Percentiles rank a stretch among this genome's conserved stretches.
Conservation (phyloP, 2,113 vertebrate species). For the Embiotoca jacksoni region DNA sequence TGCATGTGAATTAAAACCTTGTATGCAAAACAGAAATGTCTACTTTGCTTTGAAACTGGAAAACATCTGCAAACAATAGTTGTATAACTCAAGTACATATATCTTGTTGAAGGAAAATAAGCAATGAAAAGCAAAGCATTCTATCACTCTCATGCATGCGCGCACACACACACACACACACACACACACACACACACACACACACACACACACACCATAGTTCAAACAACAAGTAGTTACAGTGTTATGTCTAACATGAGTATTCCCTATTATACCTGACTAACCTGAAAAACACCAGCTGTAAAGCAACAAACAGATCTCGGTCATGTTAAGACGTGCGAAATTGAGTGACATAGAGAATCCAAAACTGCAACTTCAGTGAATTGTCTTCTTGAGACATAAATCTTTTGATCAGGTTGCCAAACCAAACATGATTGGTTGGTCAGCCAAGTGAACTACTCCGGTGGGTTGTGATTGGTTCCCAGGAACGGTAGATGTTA, state of each 20-base stretch:
- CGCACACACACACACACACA: background rate
- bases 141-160: background rate
- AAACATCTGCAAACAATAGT: no score
- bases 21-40: no score
- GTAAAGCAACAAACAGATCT: background rate
- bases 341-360: background rate
- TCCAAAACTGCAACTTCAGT: background rate
- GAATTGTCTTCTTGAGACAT: background rate
- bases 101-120: background rate
- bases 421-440: slow-evolving; percentile 20
- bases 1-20: no score
- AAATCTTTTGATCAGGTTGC: slow-evolving; percentile 11
- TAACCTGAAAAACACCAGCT: background rate
- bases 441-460: background rate
- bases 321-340: slow-evolving; percentile 6
- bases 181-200: slow-evolving; percentile 10
- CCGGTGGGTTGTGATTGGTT: background rate
- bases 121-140: slow-evolving; percentile 11
- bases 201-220: background rate
- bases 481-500: background rate
- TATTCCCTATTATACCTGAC: background rate
- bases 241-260: no score
- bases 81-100: no score
- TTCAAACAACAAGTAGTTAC: no score
- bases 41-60: no score